These are phyloP conservation scores for Acipenser ruthenus DNA, from an alignment of 2,797 vertebrate species.

Conservation along the genomic window DNA sequence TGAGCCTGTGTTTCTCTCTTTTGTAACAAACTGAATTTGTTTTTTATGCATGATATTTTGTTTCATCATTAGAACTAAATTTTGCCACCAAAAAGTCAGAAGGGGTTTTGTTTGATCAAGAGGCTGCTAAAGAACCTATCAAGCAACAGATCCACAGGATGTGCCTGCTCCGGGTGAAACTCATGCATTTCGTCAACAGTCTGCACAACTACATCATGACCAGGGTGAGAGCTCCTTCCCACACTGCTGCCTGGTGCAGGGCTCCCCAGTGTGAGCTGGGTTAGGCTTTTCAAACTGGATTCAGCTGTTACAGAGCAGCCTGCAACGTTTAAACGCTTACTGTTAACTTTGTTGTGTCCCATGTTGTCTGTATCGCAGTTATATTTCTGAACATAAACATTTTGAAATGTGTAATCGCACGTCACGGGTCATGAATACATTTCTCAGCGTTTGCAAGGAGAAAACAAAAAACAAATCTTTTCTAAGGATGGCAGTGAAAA, in stretches of 20 bases:
- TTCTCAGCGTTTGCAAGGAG: too few relatives aligned
- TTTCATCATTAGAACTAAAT: slow-evolving; percentile 62
- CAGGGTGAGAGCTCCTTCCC: slow-evolving; percentile 57
- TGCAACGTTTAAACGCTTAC: too few relatives aligned
- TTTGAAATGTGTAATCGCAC: too few relatives aligned
- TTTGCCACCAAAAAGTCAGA: slow-evolving; percentile 60
- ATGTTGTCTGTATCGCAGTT: background rate
- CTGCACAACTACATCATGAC: slow-evolving; percentile 98
- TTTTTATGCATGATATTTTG: background rate
- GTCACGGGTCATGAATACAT: too few relatives aligned
- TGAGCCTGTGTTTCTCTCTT: slow-evolving; percentile 6
- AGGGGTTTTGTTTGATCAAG: slow-evolving; percentile 46
- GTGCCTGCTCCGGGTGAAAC: slow-evolving; percentile 91
- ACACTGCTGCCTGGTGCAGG: too few relatives aligned
- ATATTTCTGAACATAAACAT: background rate
- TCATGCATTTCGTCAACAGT: slow-evolving; percentile 99
- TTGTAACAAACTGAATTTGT: background rate
- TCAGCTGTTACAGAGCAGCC: too few relatives aligned
- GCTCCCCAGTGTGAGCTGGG: background rate
- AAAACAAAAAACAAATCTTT: too few relatives aligned
- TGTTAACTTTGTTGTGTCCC: background rate
- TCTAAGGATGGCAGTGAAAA: too few relatives aligned
- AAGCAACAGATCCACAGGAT: slow-evolving; percentile 88
- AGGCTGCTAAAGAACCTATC: slow-evolving; percentile 48
- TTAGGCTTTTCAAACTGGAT: background rate